A percentile compares a stretch with the other conserved stretches of the same genome.
Evolutionary conservation across 2,113 vertebrate species (phyloP).

Genomic region (Geothlypis trichas): DNA sequence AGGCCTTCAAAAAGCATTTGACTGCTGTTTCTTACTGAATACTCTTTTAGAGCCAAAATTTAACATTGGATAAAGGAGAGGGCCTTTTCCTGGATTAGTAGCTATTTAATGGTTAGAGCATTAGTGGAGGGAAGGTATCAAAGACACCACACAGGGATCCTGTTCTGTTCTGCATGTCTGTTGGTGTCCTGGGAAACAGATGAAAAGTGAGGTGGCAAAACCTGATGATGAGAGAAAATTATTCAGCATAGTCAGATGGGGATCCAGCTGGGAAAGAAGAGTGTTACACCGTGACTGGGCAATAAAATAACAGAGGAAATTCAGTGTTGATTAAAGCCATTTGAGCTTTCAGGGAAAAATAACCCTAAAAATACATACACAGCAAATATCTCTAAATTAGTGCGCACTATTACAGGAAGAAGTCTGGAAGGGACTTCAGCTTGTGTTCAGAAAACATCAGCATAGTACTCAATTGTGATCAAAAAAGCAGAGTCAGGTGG

Average conservation of each 20-base stretch:
- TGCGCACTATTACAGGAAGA: background rate
- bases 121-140: background rate
- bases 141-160: background rate
- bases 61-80: background rate
- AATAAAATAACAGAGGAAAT: slow-evolving; percentile 1
- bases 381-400: background rate
- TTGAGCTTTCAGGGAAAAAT: background rate
- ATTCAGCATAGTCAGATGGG: background rate
- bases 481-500: background rate
- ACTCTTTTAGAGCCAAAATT: background rate
- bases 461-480: background rate
- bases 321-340: background rate
- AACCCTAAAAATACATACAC: background rate
- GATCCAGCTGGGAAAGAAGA: background rate
- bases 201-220: background rate
- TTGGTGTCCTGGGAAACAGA: background rate
- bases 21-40: background rate
- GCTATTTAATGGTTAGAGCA: background rate
- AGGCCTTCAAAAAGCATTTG: background rate
- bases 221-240: background rate
- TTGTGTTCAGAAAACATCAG: background rate
- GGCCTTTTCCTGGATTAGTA: background rate
- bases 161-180: background rate
- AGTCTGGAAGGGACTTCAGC: background rate
- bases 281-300: background rate